A percentile compares a stretch with the other conserved stretches of the same genome.
Conservation (phyloP, 1,140 invertebrate species). For the Platorchestia sp. region DNA sequence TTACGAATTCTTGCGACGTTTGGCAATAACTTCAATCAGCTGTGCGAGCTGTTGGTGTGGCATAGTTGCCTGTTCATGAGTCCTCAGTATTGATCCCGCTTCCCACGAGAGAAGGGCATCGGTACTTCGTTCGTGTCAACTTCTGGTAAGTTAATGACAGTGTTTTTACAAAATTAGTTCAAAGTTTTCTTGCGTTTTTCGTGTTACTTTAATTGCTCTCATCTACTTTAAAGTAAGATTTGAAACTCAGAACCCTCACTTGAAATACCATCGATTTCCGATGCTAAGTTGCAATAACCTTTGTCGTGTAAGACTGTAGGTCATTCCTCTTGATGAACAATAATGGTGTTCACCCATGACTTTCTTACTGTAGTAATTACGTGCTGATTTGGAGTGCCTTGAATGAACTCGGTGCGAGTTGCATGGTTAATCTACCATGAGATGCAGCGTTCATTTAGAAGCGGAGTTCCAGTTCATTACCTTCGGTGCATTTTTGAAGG, state of each 20-base stretch:
- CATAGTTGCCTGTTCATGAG: constrained; percentile 1
- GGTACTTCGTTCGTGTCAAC: background rate
- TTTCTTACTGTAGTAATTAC: background rate
- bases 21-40: background rate
- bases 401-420: background rate
- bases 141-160: background rate
- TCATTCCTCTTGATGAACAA: background rate
- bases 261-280: too few relatives aligned
- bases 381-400: background rate
- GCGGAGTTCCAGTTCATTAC: background rate
- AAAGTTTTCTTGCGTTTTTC: background rate
- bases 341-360: background rate
- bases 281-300: background rate
- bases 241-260: background rate
- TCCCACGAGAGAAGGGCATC: background rate
- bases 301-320: background rate
- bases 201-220: background rate
- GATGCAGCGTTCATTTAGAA: background rate
- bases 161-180: background rate
- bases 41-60: constrained; percentile 29
- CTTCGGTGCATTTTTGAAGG: background rate
- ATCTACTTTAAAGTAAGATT: background rate
- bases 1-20: background rate
- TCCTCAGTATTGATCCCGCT: constrained; percentile 39
- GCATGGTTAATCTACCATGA: background rate